A percentile compares a stretch with the other conserved stretches of the same genome.
Conservation (phyloP, 2,888 invertebrate species). For the Agonopterix subpropinquella region DNA sequence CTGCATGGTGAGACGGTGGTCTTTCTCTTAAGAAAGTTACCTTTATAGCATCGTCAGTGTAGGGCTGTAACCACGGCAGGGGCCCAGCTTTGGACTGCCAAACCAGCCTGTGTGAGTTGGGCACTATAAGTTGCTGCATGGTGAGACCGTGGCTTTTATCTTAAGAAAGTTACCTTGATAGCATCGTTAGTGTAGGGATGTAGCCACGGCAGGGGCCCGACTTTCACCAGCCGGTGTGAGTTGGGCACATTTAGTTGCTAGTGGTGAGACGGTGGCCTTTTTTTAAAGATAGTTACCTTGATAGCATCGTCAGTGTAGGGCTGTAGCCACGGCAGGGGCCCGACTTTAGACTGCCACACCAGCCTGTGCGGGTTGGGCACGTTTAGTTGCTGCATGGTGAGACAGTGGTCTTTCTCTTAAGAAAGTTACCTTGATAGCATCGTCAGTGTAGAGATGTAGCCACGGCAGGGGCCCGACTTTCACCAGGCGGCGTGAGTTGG, state of each 20-base stretch:
- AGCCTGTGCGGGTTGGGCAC: slow-evolving; percentile 87
- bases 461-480: slow-evolving; percentile 99
- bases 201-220: slow-evolving; percentile 95
- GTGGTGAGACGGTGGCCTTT: slow-evolving; percentile 90
- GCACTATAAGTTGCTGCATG: slow-evolving; percentile 82
- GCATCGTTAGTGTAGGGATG: slow-evolving; percentile 87
- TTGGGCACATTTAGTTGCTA: slow-evolving; percentile 81
- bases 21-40: not conserved
- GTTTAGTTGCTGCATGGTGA: slow-evolving; percentile 88
- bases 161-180: not conserved
- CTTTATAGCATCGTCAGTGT: slow-evolving; percentile 80
- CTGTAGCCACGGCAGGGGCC: slow-evolving; percentile 94
- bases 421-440: slow-evolving; percentile 1
- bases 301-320: slow-evolving; percentile 84
- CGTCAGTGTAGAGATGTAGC: slow-evolving; percentile 88
- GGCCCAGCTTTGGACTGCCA: slow-evolving; percentile 99
- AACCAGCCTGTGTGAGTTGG: slow-evolving; percentile 92
- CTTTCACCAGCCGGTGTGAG: slow-evolving; percentile 95
- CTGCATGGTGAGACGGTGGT: slow-evolving; percentile 94
- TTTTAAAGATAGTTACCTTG: not conserved
- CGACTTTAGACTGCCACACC: slow-evolving; percentile 99
- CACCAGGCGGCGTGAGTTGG: slow-evolving; percentile 92
- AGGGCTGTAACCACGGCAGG: slow-evolving; percentile 93
- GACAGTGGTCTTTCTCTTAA: slow-evolving; percentile 79
- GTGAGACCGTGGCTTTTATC: slow-evolving; percentile 85